These are phyloP conservation scores for Nilaparvata lugens DNA, from an alignment of 1,140 invertebrate genomes.

Conservation along the genomic window DNA sequence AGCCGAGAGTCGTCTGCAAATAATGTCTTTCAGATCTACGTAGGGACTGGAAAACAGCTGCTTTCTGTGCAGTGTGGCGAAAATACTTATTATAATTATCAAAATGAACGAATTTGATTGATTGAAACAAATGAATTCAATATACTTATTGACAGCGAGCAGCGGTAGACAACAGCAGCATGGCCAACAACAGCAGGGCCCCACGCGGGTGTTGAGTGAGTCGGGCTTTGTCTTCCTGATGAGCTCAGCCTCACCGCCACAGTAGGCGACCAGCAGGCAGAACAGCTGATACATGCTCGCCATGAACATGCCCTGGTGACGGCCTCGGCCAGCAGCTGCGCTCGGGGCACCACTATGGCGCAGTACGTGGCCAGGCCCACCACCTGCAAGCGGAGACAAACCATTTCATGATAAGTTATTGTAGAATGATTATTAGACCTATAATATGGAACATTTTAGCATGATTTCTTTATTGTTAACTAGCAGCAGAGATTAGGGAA, in stretches of 20 bases:
- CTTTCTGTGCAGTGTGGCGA: no score
- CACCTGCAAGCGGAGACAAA: constrained; percentile 35
- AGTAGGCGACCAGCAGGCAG: constrained; percentile 47
- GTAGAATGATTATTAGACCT: background rate
- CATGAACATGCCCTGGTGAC: constrained; percentile 51
- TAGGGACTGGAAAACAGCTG: no score
- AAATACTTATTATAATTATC: no score
- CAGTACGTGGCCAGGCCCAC: constrained; percentile 44
- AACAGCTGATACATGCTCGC: constrained; percentile 50
- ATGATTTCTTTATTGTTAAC: background rate
- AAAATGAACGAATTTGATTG: no score
- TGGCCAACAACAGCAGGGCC: constrained; percentile 52
- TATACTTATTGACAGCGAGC: constrained; percentile 45
- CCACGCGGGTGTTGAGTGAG: constrained; percentile 41
- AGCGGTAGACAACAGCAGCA: constrained; percentile 45
- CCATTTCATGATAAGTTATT: background rate
- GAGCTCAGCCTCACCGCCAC: constrained; percentile 46
- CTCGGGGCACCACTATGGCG: constrained; percentile 45
- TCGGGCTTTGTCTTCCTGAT: constrained; percentile 40
- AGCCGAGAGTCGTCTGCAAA: no score
- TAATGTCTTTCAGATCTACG: no score
- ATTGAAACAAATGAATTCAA: no score
- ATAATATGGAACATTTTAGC: background rate
- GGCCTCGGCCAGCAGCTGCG: constrained; percentile 49
- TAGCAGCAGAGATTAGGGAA: background rate